Evolutionary conservation across 1,140 invertebrate genomes (phyloP).

Genomic region (Parasteatoda tepidariorum): DNA sequence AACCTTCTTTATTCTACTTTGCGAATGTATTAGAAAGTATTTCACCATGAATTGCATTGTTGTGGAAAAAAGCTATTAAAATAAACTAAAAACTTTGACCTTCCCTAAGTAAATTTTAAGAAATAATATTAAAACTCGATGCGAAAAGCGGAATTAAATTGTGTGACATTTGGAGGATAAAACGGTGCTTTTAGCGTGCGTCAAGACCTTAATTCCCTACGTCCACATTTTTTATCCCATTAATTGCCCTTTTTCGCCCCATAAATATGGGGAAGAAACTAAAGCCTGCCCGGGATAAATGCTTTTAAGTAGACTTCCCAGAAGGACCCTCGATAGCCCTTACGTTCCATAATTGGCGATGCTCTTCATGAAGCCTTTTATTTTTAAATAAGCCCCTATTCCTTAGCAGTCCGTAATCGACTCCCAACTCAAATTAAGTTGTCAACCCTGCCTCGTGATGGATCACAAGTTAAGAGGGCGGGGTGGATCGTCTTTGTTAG

Average conservation of each 20-base stretch:
- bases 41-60: no score
- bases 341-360: constrained; percentile 2
- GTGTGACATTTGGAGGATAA: not conserved
- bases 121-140: not conserved
- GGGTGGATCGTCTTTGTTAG: not conserved
- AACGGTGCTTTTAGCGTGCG: constrained; percentile 9
- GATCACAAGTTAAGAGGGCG: constrained; percentile 1
- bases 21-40: no score
- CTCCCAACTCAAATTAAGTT: constrained; percentile 36
- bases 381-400: constrained; percentile 42
- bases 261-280: not conserved
- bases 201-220: not conserved
- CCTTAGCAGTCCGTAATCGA: constrained; percentile 30
- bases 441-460: constrained; percentile 20
- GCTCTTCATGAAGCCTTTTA: constrained; percentile 8
- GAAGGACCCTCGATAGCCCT: not conserved
- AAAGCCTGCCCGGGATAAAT: not conserved
- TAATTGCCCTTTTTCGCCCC: constrained; percentile 20
- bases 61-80: no score
- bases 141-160: not conserved
- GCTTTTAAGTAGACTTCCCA: constrained; percentile 13
- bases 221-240: constrained; percentile 9
- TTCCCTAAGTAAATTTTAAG: not conserved
- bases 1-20: no score
- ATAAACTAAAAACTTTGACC: no score